These are phyloP conservation scores for Coptotermes formosanus DNA, from an alignment of 1,140 invertebrate genomes.

Conservation along the genomic window DNA sequence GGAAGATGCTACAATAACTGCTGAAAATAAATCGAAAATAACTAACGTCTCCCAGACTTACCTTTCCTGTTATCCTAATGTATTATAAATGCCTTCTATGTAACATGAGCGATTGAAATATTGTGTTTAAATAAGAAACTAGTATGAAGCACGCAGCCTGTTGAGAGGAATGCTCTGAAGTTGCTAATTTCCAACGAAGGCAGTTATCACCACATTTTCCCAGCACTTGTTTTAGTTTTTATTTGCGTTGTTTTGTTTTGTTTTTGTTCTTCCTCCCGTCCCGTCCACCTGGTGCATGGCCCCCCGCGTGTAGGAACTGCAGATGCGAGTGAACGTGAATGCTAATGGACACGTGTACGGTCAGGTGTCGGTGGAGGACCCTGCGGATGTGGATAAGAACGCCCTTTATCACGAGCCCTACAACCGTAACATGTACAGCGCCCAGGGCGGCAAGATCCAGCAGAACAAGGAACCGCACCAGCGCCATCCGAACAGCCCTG, in stretches of 20 bases:
- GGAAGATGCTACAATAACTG: no score
- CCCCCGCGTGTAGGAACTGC: conserved; percentile 44
- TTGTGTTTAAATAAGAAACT: no score
- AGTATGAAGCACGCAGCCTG: no score
- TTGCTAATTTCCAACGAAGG: no score
- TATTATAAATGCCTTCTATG: no score
- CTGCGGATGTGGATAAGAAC: conserved; percentile 43
- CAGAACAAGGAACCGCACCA: conserved; percentile 1
- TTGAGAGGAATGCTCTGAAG: no score
- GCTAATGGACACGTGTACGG: conserved; percentile 57
- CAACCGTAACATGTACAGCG: conserved; percentile 38
- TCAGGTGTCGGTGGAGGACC: conserved; percentile 53
- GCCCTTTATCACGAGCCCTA: conserved; percentile 45
- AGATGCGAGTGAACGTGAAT: conserved; percentile 44
- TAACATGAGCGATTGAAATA: no score
- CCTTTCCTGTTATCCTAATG: no score
- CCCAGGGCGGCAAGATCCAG: neutral
- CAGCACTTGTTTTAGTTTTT: neutral
- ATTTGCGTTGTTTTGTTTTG: conserved; percentile 30
- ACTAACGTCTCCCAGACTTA: no score
- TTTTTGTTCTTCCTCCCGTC: conserved; percentile 25
- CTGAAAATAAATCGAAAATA: no score
- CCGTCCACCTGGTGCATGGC: neutral
- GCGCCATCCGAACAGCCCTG: conserved; percentile 36
- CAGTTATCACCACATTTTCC: neutral